A percentile compares a stretch with the other conserved stretches of the same genome.
Evolutionary conservation across 2,113 vertebrate species (phyloP).

Genomic region (Nycticryphes semicollaris): DNA sequence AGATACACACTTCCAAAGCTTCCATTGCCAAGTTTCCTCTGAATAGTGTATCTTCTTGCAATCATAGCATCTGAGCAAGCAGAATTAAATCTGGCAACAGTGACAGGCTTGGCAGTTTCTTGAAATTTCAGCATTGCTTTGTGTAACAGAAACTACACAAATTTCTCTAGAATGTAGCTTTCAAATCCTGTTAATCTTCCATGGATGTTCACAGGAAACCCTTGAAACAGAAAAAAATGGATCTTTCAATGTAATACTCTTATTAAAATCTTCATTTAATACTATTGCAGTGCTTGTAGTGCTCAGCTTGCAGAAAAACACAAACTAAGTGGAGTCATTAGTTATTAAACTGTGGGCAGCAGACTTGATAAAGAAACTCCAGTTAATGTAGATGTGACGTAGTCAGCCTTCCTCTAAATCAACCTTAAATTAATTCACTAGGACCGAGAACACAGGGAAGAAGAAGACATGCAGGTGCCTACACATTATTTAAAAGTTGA

Average conservation of each 20-base stretch:
- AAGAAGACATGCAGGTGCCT: background rate
- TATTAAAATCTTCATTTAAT: background rate
- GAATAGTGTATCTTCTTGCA: constrained; percentile 78
- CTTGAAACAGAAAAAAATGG: background rate
- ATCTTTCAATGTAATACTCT: background rate
- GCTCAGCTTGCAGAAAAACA: background rate
- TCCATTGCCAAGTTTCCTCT: constrained; percentile 81
- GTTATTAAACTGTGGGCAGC: background rate
- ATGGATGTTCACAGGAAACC: background rate
- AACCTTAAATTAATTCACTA: background rate
- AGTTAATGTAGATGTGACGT: background rate
- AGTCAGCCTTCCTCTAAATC: background rate
- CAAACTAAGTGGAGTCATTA: background rate
- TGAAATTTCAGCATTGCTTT: constrained; percentile 81
- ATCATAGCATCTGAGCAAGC: constrained; percentile 54
- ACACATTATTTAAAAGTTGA: background rate
- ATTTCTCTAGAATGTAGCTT: background rate
- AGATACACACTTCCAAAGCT: constrained; percentile 86
- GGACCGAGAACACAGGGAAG: background rate
- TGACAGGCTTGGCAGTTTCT: constrained; percentile 64
- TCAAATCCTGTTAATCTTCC: constrained; percentile 8
- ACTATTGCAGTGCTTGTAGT: background rate
- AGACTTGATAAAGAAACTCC: background rate
- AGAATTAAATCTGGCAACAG: constrained; percentile 12
- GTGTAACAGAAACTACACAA: background rate